Conservation (phyloP, 2,113 vertebrate genomes). For the Clarias macrocephalus region DNA sequence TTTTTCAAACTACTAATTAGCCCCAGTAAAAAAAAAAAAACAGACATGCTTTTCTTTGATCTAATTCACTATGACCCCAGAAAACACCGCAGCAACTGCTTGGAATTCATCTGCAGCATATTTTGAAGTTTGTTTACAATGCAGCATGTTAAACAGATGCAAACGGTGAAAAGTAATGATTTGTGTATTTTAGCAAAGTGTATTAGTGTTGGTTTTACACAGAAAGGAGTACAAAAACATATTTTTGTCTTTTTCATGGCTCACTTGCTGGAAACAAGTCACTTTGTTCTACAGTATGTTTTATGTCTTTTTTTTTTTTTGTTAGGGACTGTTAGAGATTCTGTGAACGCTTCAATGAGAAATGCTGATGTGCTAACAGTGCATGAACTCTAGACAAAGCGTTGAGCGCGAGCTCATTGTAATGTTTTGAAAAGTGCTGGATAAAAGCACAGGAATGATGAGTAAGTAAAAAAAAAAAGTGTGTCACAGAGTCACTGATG, state of each 20-base stretch:
- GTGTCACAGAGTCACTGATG: background rate
- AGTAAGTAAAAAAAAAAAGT: background rate
- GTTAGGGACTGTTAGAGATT: background rate
- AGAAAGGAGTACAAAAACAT: slow-evolving; percentile 10
- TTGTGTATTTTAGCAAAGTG: background rate
- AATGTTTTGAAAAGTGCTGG: background rate
- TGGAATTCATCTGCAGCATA: slow-evolving; percentile 21
- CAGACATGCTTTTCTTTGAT: slow-evolving; percentile 34
- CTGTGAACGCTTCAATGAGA: background rate
- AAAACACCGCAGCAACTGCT: background rate
- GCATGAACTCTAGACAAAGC: background rate
- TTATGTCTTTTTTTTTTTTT: background rate
- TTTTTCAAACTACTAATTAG: slow-evolving; percentile 43
- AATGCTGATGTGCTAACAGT: slow-evolving; percentile 8
- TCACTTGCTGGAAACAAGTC: background rate
- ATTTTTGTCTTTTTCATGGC: background rate
- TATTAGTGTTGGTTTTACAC: background rate
- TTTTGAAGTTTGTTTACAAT: slow-evolving; percentile 11
- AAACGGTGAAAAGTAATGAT: slow-evolving; percentile 9
- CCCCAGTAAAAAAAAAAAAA: slow-evolving; percentile 12
- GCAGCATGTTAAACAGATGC: slow-evolving; percentile 25
- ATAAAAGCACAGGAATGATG: background rate
- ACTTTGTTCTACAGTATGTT: background rate
- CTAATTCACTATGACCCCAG: slow-evolving; percentile 36
- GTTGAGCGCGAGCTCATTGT: background rate